Evolutionary conservation across 2,888 invertebrate species (phyloP), one percentile per base, ranked within the genome.

Genomic region (Mimachlamys varia): DNA sequence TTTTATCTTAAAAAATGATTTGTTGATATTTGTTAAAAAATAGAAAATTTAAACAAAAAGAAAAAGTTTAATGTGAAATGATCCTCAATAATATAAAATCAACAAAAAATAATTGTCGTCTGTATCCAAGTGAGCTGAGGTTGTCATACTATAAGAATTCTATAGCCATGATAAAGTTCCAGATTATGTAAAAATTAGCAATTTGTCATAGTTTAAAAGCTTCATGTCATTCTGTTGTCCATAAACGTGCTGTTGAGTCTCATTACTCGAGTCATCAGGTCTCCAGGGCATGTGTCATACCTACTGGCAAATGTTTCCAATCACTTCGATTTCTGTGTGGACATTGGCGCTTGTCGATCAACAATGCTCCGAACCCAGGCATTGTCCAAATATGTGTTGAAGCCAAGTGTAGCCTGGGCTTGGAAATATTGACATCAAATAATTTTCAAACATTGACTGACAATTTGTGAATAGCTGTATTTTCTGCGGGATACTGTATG

Each of bases 311-410:
- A 27, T 33, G 5, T 5, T 27, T 33, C 76, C 76, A 76, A 76
- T 22, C 33, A 76, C 22, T 76, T 76, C 76, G 22, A 76, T 76
- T 76, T 76, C 27, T 62, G 27, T 76, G 33, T 76, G 76, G 76
- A 58, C 58, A 58, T 76, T 76, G 76, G 33, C 76, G 10, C 7
- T 17, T 27, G 76, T 58, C 22, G 12, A 76, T 33, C 76, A 76
- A 76, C 76, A 76, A 33, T 76, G 27, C 76, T 76, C 22, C 13
- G 22, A 27, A 76, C 33, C 27, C 58, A 22, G n/a, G 22, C n/a
- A 58, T 58, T 58, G 58, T 58, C 27, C 33, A 76, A 76, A 76
- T 76, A 76, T 76, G 76, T 22, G 27, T 76, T 76, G 44, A 44
- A 76, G 76, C 76, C 27, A n/a, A n/a, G n/a, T 76, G 33, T 10